These are phyloP conservation scores for Drosophila athabasca DNA, from an alignment of 1,140 invertebrate genomes.

Conservation along the genomic window DNA sequence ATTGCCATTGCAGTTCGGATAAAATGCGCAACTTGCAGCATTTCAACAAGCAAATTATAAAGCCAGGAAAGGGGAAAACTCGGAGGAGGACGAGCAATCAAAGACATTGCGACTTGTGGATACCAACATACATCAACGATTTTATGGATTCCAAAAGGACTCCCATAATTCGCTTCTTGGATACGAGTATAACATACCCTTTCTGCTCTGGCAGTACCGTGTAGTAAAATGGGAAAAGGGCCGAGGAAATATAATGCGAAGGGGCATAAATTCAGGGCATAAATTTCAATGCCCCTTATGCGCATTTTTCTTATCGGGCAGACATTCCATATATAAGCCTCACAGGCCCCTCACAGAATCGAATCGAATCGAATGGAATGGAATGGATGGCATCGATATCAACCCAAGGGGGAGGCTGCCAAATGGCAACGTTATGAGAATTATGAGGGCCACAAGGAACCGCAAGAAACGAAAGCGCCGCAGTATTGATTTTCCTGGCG, in stretches of 20 bases:
- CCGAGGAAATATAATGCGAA: conserved; percentile 37
- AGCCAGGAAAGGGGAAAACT: conserved; percentile 11
- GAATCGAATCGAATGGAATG: conserved; percentile 40
- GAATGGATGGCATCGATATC: conserved; percentile 24
- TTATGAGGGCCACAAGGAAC: conserved; percentile 49
- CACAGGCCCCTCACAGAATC: conserved; percentile 1
- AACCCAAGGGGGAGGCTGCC: neutral
- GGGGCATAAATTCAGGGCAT: conserved; percentile 66
- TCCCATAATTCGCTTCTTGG: too few species aligned
- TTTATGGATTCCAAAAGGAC: too few species aligned
- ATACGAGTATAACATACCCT: too few species aligned
- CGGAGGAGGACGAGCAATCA: neutral
- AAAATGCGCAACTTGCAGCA: conserved; percentile 47
- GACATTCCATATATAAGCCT: conserved; percentile 52
- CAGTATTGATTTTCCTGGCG: conserved; percentile 62
- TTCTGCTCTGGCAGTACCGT: too few species aligned
- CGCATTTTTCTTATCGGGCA: conserved; percentile 68
- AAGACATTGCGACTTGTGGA: neutral
- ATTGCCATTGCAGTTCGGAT: conserved; percentile 21
- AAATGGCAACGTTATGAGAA: conserved; percentile 71
- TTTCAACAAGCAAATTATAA: conserved; percentile 67
- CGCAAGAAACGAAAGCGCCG: conserved; percentile 16
- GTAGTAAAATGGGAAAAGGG: conserved; percentile 3
- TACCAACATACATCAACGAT: too few species aligned
- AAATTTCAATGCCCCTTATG: conserved; percentile 71